Conservation (phyloP, 2,888 invertebrate genomes). For the Melieria crassipennis region DNA sequence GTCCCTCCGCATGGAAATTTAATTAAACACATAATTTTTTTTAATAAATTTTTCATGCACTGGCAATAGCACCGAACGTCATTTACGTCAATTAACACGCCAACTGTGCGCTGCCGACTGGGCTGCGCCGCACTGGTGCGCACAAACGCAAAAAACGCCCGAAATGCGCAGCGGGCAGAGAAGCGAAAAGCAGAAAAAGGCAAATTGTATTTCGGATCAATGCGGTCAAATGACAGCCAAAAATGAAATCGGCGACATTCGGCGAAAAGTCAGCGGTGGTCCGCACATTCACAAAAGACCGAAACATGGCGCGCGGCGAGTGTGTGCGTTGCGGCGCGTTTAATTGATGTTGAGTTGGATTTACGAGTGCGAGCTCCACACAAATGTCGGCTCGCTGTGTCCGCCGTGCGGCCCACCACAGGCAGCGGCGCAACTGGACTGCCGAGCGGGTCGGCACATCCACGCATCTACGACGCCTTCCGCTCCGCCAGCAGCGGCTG, state of each 20-base stretch:
- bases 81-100: constrained; percentile 34
- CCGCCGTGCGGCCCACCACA: too few species aligned
- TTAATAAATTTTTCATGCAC: constrained; percentile 40
- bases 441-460: too few species aligned
- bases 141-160: too few species aligned
- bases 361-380: constrained; percentile 17
- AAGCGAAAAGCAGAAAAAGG: constrained; percentile 14
- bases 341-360: constrained; percentile 40
- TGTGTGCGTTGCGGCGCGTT: constrained; percentile 22
- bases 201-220: constrained; percentile 22
- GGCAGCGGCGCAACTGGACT: too few species aligned
- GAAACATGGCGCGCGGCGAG: too few species aligned
- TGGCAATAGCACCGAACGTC: constrained; percentile 11
- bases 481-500: background rate
- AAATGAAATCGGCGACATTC: constrained; percentile 29
- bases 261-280: constrained; percentile 25
- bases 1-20: background rate
- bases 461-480: background rate
- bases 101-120: background rate
- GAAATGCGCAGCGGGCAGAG: too few species aligned
- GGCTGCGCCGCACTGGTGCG: background rate
- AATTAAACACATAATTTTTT: constrained; percentile 40
- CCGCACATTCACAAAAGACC: background rate
- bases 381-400: background rate
- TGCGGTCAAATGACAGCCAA: constrained; percentile 4